A percentile compares a stretch with the other conserved stretches of the same genome.
These are phyloP conservation scores for Lepidonotus clava DNA, from an alignment of 2,888 invertebrate genomes.

Conservation along the genomic window DNA sequence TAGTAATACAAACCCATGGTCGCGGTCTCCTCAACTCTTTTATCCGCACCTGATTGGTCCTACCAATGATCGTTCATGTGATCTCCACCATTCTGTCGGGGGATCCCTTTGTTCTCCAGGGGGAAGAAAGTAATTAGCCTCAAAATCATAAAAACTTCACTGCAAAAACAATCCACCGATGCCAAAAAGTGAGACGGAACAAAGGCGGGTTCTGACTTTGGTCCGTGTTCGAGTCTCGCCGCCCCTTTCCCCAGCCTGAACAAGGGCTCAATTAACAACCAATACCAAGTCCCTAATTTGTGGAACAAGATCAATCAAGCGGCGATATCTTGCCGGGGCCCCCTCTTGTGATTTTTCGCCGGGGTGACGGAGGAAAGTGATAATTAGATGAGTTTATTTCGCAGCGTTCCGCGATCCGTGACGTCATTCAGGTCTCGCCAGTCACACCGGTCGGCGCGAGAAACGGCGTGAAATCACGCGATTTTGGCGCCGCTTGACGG, in stretches of 20 bases:
- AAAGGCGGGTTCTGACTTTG: not conserved
- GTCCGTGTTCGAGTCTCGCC: not conserved
- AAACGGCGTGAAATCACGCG: constrained; percentile 6
- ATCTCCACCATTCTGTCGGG: not conserved
- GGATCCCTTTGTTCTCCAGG: not conserved
- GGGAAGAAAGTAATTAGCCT: not conserved
- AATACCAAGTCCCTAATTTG: not conserved
- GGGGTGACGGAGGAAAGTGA: not conserved
- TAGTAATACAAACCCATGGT: too few species aligned
- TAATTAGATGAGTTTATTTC: constrained; percentile 23
- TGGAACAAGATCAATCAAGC: constrained; percentile 10
- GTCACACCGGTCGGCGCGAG: not conserved
- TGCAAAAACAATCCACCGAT: not conserved
- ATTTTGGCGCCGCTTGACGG: not conserved
- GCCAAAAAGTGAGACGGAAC: not conserved
- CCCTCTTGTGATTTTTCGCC: not conserved
- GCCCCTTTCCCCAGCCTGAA: not conserved
- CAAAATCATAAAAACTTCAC: not conserved
- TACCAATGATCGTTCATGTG: not conserved
- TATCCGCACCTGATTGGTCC: not conserved
- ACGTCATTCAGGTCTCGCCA: not conserved
- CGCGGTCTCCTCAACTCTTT: not conserved
- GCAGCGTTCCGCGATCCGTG: not conserved
- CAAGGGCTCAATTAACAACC: constrained; percentile 7
- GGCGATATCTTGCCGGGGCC: not conserved